Conservation (phyloP, 2,888 invertebrate species). For the Xylocampa areola region DNA sequence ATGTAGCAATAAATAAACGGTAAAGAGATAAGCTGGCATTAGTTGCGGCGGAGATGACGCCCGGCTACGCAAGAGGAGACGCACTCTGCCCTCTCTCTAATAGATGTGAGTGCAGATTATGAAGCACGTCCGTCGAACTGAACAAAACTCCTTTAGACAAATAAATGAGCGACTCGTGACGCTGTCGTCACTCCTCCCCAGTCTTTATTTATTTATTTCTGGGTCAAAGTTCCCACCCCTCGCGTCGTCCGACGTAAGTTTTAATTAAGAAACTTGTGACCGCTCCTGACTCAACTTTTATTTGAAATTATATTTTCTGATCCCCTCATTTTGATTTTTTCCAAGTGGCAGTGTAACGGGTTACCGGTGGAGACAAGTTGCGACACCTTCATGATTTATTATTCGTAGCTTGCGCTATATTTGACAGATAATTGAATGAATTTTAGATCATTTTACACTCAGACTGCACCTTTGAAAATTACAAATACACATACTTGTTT, state of each 20-base stretch:
- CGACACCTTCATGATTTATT: constrained; percentile 85
- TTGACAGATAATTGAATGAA: constrained; percentile 75
- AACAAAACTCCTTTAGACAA: constrained; percentile 85
- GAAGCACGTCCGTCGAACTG: constrained; percentile 82
- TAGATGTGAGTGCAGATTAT: constrained; percentile 68
- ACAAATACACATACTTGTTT: constrained; percentile 26
- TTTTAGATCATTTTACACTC: constrained; percentile 66
- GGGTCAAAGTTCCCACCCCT: constrained; percentile 86
- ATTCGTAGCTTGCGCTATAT: constrained; percentile 69
- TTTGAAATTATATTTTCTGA: constrained; percentile 89
- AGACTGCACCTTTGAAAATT: constrained; percentile 27
- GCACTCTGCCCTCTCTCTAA: constrained; percentile 39
- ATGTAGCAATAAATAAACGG: constrained; percentile 68
- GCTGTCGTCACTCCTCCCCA: constrained; percentile 70
- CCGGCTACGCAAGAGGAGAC: constrained; percentile 35
- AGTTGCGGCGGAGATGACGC: constrained; percentile 50
- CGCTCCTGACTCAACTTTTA: constrained; percentile 86
- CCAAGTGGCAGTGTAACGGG: constrained; percentile 80
- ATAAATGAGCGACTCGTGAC: constrained; percentile 88
- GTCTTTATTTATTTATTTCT: constrained; percentile 89
- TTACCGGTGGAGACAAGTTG: constrained; percentile 79
- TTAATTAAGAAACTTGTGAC: constrained; percentile 90
- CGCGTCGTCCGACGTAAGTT: constrained; percentile 87
- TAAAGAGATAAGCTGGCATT: constrained; percentile 69
- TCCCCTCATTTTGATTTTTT: constrained; percentile 84